Evolutionary conservation across 2,113 vertebrate species (phyloP).

Genomic region (Eulacestoma nigropectus): DNA sequence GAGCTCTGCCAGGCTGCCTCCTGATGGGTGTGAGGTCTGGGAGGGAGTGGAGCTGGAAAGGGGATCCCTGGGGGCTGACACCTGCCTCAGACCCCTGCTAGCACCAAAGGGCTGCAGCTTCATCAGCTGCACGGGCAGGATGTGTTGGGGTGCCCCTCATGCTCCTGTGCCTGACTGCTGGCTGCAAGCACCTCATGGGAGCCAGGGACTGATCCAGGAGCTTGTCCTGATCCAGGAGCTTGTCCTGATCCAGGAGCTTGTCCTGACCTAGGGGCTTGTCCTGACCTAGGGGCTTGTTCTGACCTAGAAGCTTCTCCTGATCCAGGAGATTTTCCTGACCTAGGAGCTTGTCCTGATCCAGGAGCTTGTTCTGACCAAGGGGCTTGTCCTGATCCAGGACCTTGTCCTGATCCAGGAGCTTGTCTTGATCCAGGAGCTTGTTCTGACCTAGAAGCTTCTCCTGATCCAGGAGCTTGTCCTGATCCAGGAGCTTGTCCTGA

Average conservation of each 20-base stretch:
- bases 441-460: background rate
- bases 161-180: background rate
- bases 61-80: background rate
- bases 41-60: background rate
- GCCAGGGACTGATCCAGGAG: background rate
- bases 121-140: rapidly evolving
- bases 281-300: rapidly evolving
- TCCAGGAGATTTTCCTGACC: rapidly evolving
- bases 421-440: background rate
- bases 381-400: background rate
- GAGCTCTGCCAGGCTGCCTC: background rate
- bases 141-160: background rate
- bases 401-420: background rate
- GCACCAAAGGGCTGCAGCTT: background rate
- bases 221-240: background rate
- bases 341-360: background rate
- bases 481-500: no score
- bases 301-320: background rate
- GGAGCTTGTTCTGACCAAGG: background rate
- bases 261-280: background rate
- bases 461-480: background rate
- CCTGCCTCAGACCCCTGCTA: background rate
- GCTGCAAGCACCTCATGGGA: background rate
- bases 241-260: background rate
- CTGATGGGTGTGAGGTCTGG: background rate